Base-by-base conservation (phyloP, 1,140 invertebrate genomes). In the Drosophila carrolli region DNA sequence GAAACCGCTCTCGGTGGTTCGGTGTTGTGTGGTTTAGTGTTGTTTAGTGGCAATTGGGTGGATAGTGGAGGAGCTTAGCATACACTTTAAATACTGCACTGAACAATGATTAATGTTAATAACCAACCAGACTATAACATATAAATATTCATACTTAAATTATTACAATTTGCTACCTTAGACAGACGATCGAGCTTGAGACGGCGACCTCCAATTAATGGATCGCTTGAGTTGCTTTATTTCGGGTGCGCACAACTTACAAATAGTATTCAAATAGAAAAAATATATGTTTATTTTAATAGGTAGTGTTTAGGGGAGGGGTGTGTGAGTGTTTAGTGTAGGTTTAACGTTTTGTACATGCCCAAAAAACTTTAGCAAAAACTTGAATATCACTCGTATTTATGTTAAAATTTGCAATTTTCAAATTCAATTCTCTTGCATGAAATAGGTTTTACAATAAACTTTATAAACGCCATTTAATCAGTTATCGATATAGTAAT, bases 371-470 rank as follows among this genome's bases (percentile, higher is more conserved):
- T 61, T 60, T 73, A 66, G 62, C 62, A 76, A 55, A 65, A 74
- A 75, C 48, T 76, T 67, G 61, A 76, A 76, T 76, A 76, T 76
- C 73, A 76, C 73, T 73, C 70, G 67, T 71, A 71, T 73, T 59
- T 79, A 73, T 78, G 57, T 79, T 78, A 73, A 67, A 79, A 65
- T 78, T 71, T 78, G 44, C 59, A 65, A 71, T 70, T 84, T 74
- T 74, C 68, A 86, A 85, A 78, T 89, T 88, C 83, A 88, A 88
- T 88, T 88, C 83, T 80, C 83, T 88, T 89, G 83, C 83, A 89
- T 88, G 79, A 89, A 78, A 66, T 63, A 75, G 76, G 67, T 76
- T 73, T 89, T 66, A 88, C 72, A 89, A 77, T 77, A 75, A 78
- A 71, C 73, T 68, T 88, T 82, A 48, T 65, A 86, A 88, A 81